Percentiles rank a stretch among this genome's conserved stretches.
Evolutionary conservation across 2,113 vertebrate genomes (phyloP).

Genomic region (Peromyscus leucopus): DNA sequence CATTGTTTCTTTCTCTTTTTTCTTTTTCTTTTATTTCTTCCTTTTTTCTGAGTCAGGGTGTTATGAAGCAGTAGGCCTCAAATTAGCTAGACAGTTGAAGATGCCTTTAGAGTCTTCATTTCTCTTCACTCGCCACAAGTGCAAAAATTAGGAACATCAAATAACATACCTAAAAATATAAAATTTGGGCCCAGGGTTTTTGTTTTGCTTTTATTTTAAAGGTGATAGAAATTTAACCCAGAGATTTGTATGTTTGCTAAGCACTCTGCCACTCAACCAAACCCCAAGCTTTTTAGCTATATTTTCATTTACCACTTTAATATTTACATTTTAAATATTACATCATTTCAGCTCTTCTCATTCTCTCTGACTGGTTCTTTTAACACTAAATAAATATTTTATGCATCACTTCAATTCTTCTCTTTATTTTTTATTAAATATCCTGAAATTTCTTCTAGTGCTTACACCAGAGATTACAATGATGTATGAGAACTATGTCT

Average conservation of each 20-base stretch:
- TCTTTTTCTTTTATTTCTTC: background rate
- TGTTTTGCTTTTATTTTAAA: background rate
- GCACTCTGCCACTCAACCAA: too few relatives aligned
- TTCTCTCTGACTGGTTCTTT: background rate
- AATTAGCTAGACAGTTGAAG: background rate
- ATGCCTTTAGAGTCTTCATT: background rate
- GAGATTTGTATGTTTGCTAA: background rate
- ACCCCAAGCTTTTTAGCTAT: background rate
- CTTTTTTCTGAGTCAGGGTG: background rate
- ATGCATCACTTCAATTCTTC: background rate
- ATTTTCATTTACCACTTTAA: background rate
- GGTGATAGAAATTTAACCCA: background rate
- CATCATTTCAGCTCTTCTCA: background rate
- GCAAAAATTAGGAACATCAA: too few relatives aligned
- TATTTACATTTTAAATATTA: background rate
- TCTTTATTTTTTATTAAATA: background rate
- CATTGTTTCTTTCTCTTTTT: background rate
- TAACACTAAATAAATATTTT: slow-evolving; percentile 14
- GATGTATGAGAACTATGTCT: background rate
- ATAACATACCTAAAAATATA: background rate
- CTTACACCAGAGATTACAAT: background rate
- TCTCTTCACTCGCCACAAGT: background rate
- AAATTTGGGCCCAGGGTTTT: background rate
- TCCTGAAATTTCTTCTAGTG: background rate
- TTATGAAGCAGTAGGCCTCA: background rate